Percentiles rank a stretch among this genome's conserved stretches.
These are phyloP conservation scores for Hymenopus coronatus DNA, from an alignment of 2,888 invertebrate genomes.

Conservation along the genomic window DNA sequence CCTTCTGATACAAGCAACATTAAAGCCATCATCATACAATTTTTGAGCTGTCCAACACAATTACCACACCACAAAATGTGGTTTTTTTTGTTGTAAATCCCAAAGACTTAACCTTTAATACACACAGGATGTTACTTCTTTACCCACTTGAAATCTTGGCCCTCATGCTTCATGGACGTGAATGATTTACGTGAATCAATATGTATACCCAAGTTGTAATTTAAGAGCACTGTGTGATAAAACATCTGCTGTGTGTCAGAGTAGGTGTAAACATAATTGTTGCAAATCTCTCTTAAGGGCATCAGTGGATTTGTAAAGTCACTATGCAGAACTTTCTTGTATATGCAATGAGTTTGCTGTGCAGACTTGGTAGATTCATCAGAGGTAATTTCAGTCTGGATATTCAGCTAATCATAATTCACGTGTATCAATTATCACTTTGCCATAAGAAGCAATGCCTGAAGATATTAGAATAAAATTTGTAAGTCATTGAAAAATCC, in stretches of 20 bases:
- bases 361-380: too few relatives aligned
- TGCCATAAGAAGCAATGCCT: not conserved
- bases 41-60: too few relatives aligned
- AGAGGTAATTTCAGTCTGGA: not conserved
- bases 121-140: too few relatives aligned
- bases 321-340: too few relatives aligned
- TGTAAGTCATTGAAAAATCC: not conserved
- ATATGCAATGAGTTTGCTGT: too few relatives aligned
- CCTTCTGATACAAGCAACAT: not conserved
- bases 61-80: too few relatives aligned
- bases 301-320: too few relatives aligned
- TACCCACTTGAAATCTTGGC: too few relatives aligned
- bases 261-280: too few relatives aligned
- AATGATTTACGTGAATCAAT: not conserved
- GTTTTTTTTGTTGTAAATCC: not conserved
- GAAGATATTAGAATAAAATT: not conserved
- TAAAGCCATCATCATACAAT: not conserved
- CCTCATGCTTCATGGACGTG: too few relatives aligned
- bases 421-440: too few relatives aligned
- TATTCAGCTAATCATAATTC: not conserved
- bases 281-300: not conserved
- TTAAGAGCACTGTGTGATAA: not conserved
- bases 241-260: too few relatives aligned
- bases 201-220: not conserved
- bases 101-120: not conserved